A percentile compares a stretch with the other conserved stretches of the same genome.
Evolutionary conservation across 2,797 vertebrate species (phyloP).

Genomic region (Thripadectes ignobilis): DNA sequence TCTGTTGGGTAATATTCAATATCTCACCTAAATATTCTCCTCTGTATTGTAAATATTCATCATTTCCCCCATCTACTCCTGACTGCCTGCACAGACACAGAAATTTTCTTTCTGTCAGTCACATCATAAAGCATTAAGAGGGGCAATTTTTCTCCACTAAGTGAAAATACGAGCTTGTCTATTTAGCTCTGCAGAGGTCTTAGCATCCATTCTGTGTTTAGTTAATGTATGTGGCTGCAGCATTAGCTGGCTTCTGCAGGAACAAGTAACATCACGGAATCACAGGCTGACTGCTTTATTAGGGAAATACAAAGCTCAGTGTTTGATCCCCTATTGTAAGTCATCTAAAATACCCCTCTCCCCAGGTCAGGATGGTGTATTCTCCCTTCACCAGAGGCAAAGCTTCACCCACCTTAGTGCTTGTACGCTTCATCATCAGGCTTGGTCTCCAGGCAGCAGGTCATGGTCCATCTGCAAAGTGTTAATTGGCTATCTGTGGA

Average conservation of each 20-base stretch:
- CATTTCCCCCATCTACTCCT: not conserved
- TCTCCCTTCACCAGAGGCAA: not conserved
- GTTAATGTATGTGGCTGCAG: not conserved
- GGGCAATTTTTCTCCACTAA: conserved; percentile 26
- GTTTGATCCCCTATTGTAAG: not conserved
- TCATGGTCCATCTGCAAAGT: not conserved
- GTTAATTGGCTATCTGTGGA: not conserved
- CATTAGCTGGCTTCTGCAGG: not conserved
- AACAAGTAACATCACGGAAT: not conserved
- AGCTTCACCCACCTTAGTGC: not conserved
- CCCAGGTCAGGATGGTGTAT: accelerated
- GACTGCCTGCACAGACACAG: not conserved
- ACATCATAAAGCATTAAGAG: conserved; percentile 13
- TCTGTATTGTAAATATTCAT: conserved; percentile 30
- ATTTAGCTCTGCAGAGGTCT: not conserved
- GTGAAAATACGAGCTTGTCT: conserved; percentile 34
- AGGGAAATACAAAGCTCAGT: not conserved
- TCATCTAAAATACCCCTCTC: not conserved
- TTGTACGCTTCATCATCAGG: not conserved
- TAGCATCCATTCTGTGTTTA: not conserved
- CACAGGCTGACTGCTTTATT: not conserved
- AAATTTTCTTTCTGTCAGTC: conserved; percentile 32
- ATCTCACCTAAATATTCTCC: conserved; percentile 1
- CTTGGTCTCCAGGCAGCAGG: not conserved
- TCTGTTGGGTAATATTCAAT: conserved; percentile 13